These are phyloP conservation scores for Acyrthosiphon pisum DNA, from an alignment of 1,140 invertebrate genomes.

Conservation along the genomic window DNA sequence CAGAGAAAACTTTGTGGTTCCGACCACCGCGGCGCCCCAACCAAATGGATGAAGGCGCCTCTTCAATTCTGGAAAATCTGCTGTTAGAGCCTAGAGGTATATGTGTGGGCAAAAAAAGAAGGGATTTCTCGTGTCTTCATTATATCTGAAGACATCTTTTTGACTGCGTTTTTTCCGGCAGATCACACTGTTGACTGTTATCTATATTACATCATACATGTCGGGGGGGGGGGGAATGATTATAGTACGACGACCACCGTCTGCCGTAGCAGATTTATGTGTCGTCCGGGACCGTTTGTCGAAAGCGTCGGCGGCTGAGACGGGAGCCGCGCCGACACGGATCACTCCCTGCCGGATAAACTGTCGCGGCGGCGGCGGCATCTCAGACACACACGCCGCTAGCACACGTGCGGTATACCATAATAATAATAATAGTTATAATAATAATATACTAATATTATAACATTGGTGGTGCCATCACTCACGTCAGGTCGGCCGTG, in stretches of 20 bases:
- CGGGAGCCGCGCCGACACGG: constrained; percentile 33
- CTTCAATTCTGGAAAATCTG: neutral
- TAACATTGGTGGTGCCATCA: constrained; percentile 37
- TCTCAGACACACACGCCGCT: neutral
- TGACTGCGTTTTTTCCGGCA: neutral
- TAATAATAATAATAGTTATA: constrained; percentile 1
- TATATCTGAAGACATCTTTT: neutral
- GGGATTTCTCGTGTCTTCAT: neutral
- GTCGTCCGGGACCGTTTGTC: neutral
- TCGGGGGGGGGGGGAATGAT: neutral
- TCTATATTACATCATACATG: neutral
- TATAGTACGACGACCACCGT: neutral
- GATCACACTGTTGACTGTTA: neutral
- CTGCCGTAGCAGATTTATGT: neutral
- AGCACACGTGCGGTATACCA: neutral
- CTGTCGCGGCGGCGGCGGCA: constrained; percentile 15
- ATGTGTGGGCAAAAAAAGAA: too few relatives aligned
- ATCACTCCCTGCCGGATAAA: constrained; percentile 34
- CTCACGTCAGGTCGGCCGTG: constrained; percentile 42
- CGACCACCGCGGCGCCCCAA: neutral
- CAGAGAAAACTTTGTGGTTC: neutral
- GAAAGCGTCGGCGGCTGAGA: constrained; percentile 13
- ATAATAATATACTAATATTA: constrained; percentile 16
- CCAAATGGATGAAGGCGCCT: neutral
- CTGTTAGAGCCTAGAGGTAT: neutral